These are phyloP conservation scores for Eleutherodactylus coqui DNA, from an alignment of 2,797 vertebrate genomes.

Conservation along the genomic window DNA sequence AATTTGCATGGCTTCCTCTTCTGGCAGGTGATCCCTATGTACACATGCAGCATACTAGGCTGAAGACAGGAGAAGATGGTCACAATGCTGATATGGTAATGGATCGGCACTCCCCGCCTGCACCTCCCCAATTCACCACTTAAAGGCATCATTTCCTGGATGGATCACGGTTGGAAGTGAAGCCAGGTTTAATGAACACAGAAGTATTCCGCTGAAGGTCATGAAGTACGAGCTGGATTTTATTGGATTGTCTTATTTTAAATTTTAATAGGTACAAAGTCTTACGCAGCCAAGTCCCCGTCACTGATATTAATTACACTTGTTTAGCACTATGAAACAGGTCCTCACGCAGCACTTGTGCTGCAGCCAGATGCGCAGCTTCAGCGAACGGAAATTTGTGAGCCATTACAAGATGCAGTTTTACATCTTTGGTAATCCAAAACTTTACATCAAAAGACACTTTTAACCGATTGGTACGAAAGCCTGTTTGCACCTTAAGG, in stretches of 20 bases:
- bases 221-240: conserved; percentile 15
- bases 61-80: conserved; percentile 33
- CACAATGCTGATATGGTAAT: conserved; percentile 38
- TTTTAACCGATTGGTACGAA: no score
- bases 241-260: neutral
- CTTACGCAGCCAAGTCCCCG: neutral
- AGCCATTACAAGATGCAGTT: neutral
- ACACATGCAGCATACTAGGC: conserved; percentile 19
- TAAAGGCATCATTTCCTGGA: conserved; percentile 47
- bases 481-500: no score
- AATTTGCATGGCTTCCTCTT: conserved; percentile 36
- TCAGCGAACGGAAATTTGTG: no score
- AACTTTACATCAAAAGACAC: no score
- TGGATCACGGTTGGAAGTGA: conserved; percentile 44
- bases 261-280: neutral
- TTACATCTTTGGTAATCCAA: neutral
- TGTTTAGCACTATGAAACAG: neutral
- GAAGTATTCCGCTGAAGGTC: conserved; percentile 42
- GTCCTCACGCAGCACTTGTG: no score
- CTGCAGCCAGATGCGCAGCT: neutral
- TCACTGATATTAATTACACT: neutral
- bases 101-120: conserved; percentile 29
- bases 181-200: conserved; percentile 53
- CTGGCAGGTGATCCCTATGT: conserved; percentile 45
- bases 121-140: conserved; percentile 36